These are phyloP conservation scores for Hydrophis major DNA, from an alignment of 2,797 vertebrate species.

Conservation along the genomic window DNA sequence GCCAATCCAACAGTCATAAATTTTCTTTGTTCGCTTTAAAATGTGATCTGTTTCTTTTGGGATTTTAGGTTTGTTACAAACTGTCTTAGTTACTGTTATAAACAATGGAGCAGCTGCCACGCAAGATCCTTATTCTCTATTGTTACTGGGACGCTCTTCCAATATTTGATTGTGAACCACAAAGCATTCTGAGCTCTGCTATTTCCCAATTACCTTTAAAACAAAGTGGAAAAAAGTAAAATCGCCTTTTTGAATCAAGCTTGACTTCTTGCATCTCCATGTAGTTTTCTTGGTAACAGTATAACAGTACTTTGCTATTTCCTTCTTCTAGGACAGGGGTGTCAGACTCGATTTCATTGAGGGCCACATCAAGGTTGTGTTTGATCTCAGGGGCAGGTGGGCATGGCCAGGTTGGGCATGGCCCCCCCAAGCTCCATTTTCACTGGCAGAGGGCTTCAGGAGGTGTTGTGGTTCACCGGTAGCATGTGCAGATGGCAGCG, in stretches of 20 bases:
- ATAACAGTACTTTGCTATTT: not conserved
- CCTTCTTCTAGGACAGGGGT: not conserved
- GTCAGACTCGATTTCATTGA: not conserved
- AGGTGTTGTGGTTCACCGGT: too few species aligned
- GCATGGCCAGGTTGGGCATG: too few species aligned
- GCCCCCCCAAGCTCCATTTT: too few species aligned
- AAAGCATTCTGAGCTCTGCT: not conserved
- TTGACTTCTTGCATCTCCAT: not conserved
- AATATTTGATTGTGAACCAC: not conserved
- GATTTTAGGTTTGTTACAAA: not conserved
- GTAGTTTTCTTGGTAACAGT: not conserved
- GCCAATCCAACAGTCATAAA: slow-evolving; percentile 5
- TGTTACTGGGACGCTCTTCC: not conserved
- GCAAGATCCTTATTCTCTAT: not conserved
- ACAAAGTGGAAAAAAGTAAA: too few species aligned
- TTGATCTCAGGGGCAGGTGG: too few species aligned
- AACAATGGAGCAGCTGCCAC: not conserved
- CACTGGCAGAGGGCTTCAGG: too few species aligned
- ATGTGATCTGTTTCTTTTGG: slow-evolving; percentile 18
- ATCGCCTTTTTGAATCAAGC: not conserved
- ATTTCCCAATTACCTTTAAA: not conserved
- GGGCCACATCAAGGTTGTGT: too few species aligned
- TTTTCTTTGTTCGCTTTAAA: not conserved
- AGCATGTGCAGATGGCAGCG: too few species aligned
- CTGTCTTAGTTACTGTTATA: slow-evolving; percentile 4